Percentiles rank a stretch among this genome's conserved stretches.
Evolutionary conservation across 2,888 invertebrate species (phyloP).

Genomic region (Nowickia ferox): DNA sequence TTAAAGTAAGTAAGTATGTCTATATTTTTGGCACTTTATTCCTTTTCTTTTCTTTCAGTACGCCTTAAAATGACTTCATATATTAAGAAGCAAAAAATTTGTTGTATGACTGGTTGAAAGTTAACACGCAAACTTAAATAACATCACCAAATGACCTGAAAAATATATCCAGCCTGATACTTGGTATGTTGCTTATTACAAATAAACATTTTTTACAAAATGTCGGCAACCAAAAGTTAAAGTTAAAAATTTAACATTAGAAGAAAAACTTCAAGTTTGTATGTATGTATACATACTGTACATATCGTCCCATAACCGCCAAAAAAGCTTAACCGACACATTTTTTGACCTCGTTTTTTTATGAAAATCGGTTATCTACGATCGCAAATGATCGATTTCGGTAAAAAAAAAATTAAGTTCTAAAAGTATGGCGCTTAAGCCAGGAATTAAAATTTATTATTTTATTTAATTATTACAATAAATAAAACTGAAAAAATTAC

Average conservation of each 20-base stretch:
- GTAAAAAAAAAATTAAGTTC: too few species aligned
- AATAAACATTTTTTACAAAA: constrained; percentile 46
- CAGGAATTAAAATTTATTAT: too few species aligned
- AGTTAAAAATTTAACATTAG: constrained; percentile 36
- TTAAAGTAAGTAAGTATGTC: too few species aligned
- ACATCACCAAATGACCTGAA: constrained; percentile 54
- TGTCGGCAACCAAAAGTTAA: constrained; percentile 28
- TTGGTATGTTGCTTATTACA: constrained; percentile 21
- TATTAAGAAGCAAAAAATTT: not conserved
- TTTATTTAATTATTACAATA: too few species aligned
- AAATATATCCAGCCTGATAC: not conserved
- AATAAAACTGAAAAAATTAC: too few species aligned
- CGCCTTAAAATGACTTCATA: constrained; percentile 30
- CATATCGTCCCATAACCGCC: too few species aligned
- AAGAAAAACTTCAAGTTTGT: not conserved
- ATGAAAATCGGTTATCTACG: too few species aligned
- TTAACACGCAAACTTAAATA: constrained; percentile 53
- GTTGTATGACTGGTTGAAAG: not conserved
- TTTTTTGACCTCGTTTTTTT: too few species aligned
- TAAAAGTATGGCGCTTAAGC: too few species aligned
- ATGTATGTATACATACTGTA: too few species aligned
- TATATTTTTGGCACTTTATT: not conserved
- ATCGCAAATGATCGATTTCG: too few species aligned
- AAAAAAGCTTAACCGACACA: too few species aligned
- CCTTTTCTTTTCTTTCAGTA: not conserved